Base-by-base conservation (phyloP, 35 echinoderm and acorn worm genomes). In the Anneissia japonica region DNA sequence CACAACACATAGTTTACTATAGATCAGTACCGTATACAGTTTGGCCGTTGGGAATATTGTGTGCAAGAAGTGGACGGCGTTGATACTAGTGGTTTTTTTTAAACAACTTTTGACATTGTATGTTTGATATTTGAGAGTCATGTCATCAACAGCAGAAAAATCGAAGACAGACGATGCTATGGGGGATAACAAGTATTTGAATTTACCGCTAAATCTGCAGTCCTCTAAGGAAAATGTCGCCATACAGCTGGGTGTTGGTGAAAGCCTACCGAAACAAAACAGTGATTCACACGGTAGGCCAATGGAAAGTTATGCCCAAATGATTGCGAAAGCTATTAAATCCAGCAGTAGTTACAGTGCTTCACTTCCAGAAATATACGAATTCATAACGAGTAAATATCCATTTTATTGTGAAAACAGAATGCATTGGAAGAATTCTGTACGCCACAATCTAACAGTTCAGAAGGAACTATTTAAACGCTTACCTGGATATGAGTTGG, bases 401-500 rank as follows among this genome's bases (percentile, higher is more conserved):
- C 88, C 88, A 13, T 90, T 77, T 82, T 90, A 90, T 76, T 76
- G 46, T 36, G 82, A 90, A 45, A 90, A 90, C 35, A 82, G 88
- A 55, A 82, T 84, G 33, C 88, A 90, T 35, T 90, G 88, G 88
- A 90, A 90, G 74, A 90, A 90, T 45, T 90, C 88, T 9, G 88
- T 90, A 30, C 88, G 88, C 7, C 88, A 90, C 82, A 90, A 90
- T 46, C 37, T 90, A 82, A 56, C 88, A 11, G 81, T 90, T n/a
- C 81, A 84, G 30, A 90, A 80, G 19, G 51, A 64, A 9, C 79
- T 82, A 37, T 90, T 90, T 37, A 41, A 85, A 75, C 72, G 88
- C 11, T 17, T 90, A 0, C 38, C 56, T 21, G 79, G 40, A 1
- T 72, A 31, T 40, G 84, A 29, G 34, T 36, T 3, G 32, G 73